Base-by-base conservation (phyloP, 2,113 vertebrate species). In the Callopanchax toddi region DNA sequence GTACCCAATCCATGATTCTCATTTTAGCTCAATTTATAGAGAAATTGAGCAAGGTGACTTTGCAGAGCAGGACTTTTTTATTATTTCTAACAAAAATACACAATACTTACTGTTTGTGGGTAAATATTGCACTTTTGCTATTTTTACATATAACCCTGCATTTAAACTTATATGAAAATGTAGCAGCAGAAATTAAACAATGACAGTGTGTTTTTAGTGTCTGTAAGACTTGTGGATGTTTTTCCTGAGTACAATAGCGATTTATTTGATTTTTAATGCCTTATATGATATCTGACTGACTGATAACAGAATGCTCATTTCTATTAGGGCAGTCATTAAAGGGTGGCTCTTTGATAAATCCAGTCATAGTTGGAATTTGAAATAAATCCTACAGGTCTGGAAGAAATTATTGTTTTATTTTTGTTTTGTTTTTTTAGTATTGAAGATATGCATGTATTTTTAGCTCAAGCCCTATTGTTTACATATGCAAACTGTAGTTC, bases 291-390 rank as follows among this genome's bases (percentile, higher is more conserved):
- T 51, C 18, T 56, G 18, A 65, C 23, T 55, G 22, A 56, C 29
- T 45, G n/a, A 45, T 60, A 12, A 49, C 9, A 21, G 11, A 40
- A 7, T 56, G n/a, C 37, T 50, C 11, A 54, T 55, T 4, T 13
- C 8, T 46, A 71, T 71, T 53, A 59, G 22, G 22, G 17, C 48
- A 44, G 5, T 5, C 2, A 67, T 70, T 29, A 64, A 59, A 46
- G 20, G 44, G 3, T 0, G 5, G 6, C 43, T 50, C 11, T 40
- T 46, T 2, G 46, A 7, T 42, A 29, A 44, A 6, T 45, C 23
- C 18, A 23, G 37, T 6, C 12, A 50, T 53, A 60, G 21, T 32
- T 54, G 36, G 46, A 16, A 22, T 48, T 20, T 6, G 45, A 3
- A 45, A 7, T 11, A 4, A 9, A 49, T 13, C 11, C 9, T 9